phyloP scores from a whole-genome alignment of 2,113 vertebrate genomes.

The Tachuris rubrigastra region DNA sequence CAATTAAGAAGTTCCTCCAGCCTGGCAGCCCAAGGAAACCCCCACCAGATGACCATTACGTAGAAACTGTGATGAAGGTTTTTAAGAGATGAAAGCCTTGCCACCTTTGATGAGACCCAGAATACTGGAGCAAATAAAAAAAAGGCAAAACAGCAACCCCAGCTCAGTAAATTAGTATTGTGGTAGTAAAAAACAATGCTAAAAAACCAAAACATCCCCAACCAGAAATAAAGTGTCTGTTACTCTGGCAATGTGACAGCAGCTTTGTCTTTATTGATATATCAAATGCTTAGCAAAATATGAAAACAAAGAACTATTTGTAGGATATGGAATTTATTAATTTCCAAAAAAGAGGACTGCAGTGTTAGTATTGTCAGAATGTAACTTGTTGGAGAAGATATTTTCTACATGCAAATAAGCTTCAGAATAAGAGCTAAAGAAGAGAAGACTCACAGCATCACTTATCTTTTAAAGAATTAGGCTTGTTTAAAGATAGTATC shows the following conservation, averaged over 20 bases:
- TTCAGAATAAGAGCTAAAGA: neutral
- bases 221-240: neutral
- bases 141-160: neutral
- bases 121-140: neutral
- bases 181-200: neutral
- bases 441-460: neutral
- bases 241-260: neutral
- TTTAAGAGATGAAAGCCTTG: slow-evolving; percentile 37
- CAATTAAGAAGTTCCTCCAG: slow-evolving; percentile 83
- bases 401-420: neutral
- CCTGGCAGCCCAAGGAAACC: slow-evolving; percentile 85
- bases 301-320: neutral
- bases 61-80: slow-evolving; percentile 66
- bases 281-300: neutral
- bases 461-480: neutral
- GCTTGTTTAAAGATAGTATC: neutral
- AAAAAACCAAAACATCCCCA: neutral
- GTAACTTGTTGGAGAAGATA: neutral
- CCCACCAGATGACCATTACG: slow-evolving; percentile 75
- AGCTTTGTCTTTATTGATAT: neutral
- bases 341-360: neutral
- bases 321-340: neutral
- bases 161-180: neutral
- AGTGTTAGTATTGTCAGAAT: neutral
- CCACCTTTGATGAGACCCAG: neutral